A percentile compares a stretch with the other conserved stretches of the same genome.
Conservation (phyloP, 2,113 vertebrate genomes). For the Mus musculus region DNA sequence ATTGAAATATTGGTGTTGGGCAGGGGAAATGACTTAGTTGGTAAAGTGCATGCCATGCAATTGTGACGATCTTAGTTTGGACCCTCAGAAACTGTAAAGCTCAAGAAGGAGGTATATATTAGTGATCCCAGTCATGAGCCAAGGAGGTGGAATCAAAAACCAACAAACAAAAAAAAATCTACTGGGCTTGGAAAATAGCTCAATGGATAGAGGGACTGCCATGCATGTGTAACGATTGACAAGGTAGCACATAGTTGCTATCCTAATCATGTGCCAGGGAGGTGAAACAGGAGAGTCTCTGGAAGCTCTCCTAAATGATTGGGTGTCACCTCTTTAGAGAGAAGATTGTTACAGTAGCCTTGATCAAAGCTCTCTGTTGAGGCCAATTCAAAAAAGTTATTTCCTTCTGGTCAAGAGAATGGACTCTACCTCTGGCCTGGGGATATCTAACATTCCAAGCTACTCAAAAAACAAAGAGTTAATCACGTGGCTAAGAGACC, state of each 20-base stretch:
- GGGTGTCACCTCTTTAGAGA: neutral
- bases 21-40: no score
- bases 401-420: neutral
- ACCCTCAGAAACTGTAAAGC: no score
- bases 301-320: neutral
- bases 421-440: neutral
- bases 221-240: neutral
- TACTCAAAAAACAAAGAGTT: neutral
- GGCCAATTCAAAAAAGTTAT: neutral
- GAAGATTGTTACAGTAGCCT: neutral
- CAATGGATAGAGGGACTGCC: neutral
- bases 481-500: neutral
- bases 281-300: neutral
- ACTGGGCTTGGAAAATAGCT: neutral
- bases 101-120: no score
- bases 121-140: no score
- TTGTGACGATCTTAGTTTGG: no score
- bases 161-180: neutral
- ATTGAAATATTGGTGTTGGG: neutral
- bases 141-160: no score
- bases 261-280: neutral
- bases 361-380: neutral
- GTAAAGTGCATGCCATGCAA: no score
- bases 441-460: neutral
- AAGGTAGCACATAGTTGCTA: neutral